Percentiles rank a stretch among this genome's conserved stretches.
phyloP scores from a whole-genome alignment of 2,888 invertebrate genomes.

The Ophion ellenae region DNA sequence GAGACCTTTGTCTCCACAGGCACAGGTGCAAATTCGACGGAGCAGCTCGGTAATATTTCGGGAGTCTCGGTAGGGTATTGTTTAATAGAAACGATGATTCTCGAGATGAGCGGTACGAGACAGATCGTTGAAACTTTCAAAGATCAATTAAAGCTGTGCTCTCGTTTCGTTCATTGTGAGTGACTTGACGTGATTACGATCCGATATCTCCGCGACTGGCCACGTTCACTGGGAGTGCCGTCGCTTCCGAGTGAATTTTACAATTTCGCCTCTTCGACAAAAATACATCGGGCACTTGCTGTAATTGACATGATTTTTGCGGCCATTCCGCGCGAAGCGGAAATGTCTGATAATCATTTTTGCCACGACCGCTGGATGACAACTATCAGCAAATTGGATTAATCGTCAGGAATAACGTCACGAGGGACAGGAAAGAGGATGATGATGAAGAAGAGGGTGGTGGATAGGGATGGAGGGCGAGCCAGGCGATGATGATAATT shows the following conservation, averaged over 20 bases:
- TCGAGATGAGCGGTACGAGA: conserved; percentile 27
- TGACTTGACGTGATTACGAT: conserved; percentile 4
- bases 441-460: conserved; percentile 37
- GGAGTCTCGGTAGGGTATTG: background rate
- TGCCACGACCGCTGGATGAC: background rate
- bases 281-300: background rate
- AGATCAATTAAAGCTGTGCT: conserved; percentile 31
- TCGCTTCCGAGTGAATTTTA: conserved; percentile 29
- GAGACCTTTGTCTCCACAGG: too few relatives aligned
- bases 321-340: background rate
- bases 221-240: conserved; percentile 38
- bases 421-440: conserved; percentile 34
- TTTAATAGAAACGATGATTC: conserved; percentile 8
- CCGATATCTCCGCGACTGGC: conserved; percentile 21
- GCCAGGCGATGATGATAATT: conserved; percentile 34
- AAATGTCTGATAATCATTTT: conserved; percentile 2
- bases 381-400: conserved; percentile 61
- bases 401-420: conserved; percentile 71
- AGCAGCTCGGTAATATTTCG: background rate
- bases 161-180: background rate
- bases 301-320: background rate
- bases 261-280: conserved; percentile 26
- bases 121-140: conserved; percentile 55
- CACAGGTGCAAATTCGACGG: too few relatives aligned
- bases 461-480: conserved; percentile 47